Conservation (phyloP, 2,888 invertebrate species). For the Scaptomyza parva region DNA sequence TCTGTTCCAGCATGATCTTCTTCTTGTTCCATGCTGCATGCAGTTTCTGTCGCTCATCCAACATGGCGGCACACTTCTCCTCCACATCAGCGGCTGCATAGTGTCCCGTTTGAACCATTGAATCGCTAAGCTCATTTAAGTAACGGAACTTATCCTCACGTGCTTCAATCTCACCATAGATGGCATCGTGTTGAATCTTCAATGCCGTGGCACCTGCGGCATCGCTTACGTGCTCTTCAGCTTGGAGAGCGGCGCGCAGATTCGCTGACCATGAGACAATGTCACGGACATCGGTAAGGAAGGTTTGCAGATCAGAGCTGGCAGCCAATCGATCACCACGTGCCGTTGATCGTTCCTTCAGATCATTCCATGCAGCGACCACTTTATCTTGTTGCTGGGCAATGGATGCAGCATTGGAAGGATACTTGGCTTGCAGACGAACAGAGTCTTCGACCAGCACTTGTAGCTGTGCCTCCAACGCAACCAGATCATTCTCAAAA, state of each 20-base stretch:
- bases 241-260: constrained; percentile 90
- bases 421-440: constrained; percentile 94
- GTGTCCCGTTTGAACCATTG: constrained; percentile 94
- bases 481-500: constrained; percentile 96
- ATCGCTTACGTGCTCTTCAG: constrained; percentile 93
- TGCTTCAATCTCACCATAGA: constrained; percentile 94
- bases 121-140: constrained; percentile 91
- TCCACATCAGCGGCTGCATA: constrained; percentile 92
- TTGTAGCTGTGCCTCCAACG: constrained; percentile 95
- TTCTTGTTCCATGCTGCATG: constrained; percentile 95
- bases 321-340: constrained; percentile 93
- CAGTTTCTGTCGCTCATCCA: constrained; percentile 91
- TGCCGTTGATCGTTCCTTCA: constrained; percentile 93
- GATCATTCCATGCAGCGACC: constrained; percentile 93
- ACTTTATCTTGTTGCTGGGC: constrained; percentile 94
- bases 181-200: constrained; percentile 92
- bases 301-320: constrained; percentile 95
- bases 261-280: constrained; percentile 94
- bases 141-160: constrained; percentile 92
- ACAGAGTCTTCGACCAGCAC: constrained; percentile 97
- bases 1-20: constrained; percentile 94
- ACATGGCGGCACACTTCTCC: constrained; percentile 91
- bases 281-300: constrained; percentile 94
- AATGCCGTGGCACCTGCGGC: constrained; percentile 92
- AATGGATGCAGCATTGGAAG: constrained; percentile 96